phyloP scores from a whole-genome alignment of 2,797 vertebrate genomes.

The Falco berigora region DNA sequence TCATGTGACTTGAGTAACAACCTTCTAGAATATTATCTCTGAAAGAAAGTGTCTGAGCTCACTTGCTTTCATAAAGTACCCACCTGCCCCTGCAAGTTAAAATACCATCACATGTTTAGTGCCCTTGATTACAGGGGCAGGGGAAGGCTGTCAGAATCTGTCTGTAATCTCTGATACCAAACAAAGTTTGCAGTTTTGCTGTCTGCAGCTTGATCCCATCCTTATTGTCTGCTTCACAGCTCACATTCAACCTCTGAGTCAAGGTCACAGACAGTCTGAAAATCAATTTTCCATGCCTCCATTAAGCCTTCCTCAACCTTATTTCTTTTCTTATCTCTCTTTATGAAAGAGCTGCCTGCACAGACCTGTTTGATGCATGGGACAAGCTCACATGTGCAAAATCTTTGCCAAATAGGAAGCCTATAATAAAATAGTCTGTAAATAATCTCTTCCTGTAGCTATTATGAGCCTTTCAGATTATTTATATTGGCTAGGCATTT shows the following conservation, averaged over 20 bases:
- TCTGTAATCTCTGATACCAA: neutral
- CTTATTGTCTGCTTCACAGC: neutral
- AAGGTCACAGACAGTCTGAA: slow-evolving; percentile 37
- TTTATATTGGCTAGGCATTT: slow-evolving; percentile 13
- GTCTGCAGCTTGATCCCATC: neutral
- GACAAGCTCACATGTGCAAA: neutral
- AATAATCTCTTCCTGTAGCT: neutral
- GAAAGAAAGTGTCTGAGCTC: neutral
- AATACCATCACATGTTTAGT: neutral
- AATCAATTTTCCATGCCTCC: slow-evolving; percentile 42
- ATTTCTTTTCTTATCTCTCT: slow-evolving; percentile 23
- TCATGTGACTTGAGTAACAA: neutral
- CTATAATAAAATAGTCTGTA: neutral
- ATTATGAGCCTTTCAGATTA: neutral
- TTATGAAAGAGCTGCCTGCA: neutral
- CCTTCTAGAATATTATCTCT: neutral
- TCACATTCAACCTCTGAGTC: neutral
- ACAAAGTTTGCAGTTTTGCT: neutral
- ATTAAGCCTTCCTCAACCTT: neutral
- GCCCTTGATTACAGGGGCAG: neutral
- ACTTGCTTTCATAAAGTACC: neutral
- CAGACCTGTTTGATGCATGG: neutral
- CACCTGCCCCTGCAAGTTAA: neutral
- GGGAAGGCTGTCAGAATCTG: neutral
- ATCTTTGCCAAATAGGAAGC: neutral